phyloP scores from a whole-genome alignment of 2,888 invertebrate species.

The Caenorhabditis angaria region DNA sequence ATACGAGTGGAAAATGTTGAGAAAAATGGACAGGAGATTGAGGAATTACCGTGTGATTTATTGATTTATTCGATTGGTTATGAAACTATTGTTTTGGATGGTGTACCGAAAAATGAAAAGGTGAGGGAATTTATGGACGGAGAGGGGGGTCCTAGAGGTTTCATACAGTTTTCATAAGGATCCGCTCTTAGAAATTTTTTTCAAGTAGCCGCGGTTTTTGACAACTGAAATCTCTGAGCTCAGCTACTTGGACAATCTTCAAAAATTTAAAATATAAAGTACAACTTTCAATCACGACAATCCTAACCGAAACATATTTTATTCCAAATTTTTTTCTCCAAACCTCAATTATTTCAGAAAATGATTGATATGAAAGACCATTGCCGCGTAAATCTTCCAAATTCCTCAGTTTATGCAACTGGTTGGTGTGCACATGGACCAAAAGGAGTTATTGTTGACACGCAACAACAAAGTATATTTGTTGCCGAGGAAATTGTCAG shows the following conservation, averaged over 20 bases:
- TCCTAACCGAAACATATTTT: too few species aligned
- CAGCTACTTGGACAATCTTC: too few species aligned
- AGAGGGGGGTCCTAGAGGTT: too few species aligned
- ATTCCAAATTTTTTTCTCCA: too few species aligned
- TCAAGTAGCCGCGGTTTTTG: too few species aligned
- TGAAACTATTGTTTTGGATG: constrained; percentile 62
- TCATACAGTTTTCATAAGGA: too few species aligned
- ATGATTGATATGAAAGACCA: constrained; percentile 64
- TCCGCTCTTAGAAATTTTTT: too few species aligned
- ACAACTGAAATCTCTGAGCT: too few species aligned
- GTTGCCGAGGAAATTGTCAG: constrained; percentile 57
- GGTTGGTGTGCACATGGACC: constrained; percentile 69
- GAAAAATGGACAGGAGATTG: constrained; percentile 21
- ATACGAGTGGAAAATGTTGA: constrained; percentile 1
- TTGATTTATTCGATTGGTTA: constrained; percentile 73
- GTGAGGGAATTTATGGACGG: constrained; percentile 20
- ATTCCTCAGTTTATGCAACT: constrained; percentile 55
- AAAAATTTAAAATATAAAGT: too few species aligned
- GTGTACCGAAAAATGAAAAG: constrained; percentile 55
- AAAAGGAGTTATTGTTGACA: constrained; percentile 69
- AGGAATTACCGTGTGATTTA: constrained; percentile 78
- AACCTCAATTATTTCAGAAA: too few species aligned
- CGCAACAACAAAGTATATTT: constrained; percentile 60
- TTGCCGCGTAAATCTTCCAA: constrained; percentile 58
- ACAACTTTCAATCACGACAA: too few species aligned